A percentile compares a stretch with the other conserved stretches of the same genome.
Conservation (phyloP, 2,113 vertebrate species). For the Kryptolebias marmoratus region DNA sequence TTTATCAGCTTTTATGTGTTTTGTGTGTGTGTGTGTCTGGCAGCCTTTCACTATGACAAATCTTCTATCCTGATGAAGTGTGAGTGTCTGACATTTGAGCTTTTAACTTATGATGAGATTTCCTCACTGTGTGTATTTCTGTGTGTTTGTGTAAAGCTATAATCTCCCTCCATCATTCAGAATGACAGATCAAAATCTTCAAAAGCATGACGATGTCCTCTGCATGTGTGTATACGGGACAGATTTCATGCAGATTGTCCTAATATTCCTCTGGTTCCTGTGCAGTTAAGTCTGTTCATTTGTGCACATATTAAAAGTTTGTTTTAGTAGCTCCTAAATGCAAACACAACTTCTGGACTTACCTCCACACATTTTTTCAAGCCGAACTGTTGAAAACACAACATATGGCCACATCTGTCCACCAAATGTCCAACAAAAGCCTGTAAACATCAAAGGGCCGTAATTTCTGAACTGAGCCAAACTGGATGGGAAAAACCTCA, state of each 20-base stretch:
- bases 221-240: too few relatives aligned
- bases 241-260: too few relatives aligned
- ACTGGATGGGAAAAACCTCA: too few relatives aligned
- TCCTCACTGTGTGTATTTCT: constrained; percentile 41
- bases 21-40: constrained; percentile 28
- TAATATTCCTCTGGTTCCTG: not conserved
- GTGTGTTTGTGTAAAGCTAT: constrained; percentile 34
- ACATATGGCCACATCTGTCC: too few relatives aligned
- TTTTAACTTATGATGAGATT: constrained; percentile 59
- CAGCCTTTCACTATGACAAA: constrained; percentile 41
- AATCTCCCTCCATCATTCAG: constrained; percentile 51
- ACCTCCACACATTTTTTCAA: not conserved
- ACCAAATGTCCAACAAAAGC: too few relatives aligned
- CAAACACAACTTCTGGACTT: not conserved
- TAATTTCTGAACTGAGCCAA: too few relatives aligned
- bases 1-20: constrained; percentile 15
- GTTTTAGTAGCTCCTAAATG: not conserved
- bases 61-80: constrained; percentile 33
- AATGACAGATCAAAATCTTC: constrained; percentile 49
- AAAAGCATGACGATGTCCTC: constrained; percentile 9
- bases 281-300: not conserved
- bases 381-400: too few relatives aligned
- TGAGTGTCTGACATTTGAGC: constrained; percentile 39
- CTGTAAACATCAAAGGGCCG: too few relatives aligned
- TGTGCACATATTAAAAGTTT: too few relatives aligned